Percentiles rank a stretch among this genome's conserved stretches.
These are phyloP conservation scores for Hydropsyche betteni DNA, from an alignment of 2,888 invertebrate genomes.

Conservation along the genomic window DNA sequence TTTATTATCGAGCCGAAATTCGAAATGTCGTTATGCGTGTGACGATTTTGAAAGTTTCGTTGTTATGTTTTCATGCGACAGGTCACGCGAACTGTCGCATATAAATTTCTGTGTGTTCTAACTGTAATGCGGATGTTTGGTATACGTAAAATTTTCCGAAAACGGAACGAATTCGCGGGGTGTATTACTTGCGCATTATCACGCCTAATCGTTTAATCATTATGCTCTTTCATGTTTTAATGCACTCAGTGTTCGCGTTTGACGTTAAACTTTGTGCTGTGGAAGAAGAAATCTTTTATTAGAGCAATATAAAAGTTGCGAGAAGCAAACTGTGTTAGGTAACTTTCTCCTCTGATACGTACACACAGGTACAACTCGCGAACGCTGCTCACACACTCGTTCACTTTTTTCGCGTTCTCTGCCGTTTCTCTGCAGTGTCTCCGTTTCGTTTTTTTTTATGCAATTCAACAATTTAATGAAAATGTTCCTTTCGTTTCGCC, in stretches of 20 bases:
- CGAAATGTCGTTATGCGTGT: too few species aligned
- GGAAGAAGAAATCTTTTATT: constrained; percentile 33
- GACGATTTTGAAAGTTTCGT: too few species aligned
- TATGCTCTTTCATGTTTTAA: background rate
- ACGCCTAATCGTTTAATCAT: too few species aligned
- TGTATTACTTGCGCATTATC: too few species aligned
- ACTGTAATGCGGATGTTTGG: constrained; percentile 4
- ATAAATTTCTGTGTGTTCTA: background rate
- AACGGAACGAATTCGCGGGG: too few species aligned
- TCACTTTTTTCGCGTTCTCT: constrained; percentile 16
- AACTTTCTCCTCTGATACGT: constrained; percentile 37
- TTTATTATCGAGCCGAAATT: too few species aligned
- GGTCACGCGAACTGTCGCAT: constrained; percentile 23
- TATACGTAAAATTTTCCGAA: too few species aligned
- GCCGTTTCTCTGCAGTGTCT: background rate
- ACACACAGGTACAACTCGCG: constrained; percentile 9
- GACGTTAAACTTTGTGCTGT: constrained; percentile 5
- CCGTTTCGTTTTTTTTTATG: background rate
- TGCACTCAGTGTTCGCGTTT: background rate
- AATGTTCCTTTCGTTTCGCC: background rate
- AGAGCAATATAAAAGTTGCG: constrained; percentile 37
- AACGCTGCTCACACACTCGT: background rate
- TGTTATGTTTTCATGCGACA: constrained; percentile 12
- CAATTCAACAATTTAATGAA: background rate
- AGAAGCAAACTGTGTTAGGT: constrained; percentile 33